Evolutionary conservation across 1,140 invertebrate species (phyloP).

Genomic region (Spodoptera frugiperda): DNA sequence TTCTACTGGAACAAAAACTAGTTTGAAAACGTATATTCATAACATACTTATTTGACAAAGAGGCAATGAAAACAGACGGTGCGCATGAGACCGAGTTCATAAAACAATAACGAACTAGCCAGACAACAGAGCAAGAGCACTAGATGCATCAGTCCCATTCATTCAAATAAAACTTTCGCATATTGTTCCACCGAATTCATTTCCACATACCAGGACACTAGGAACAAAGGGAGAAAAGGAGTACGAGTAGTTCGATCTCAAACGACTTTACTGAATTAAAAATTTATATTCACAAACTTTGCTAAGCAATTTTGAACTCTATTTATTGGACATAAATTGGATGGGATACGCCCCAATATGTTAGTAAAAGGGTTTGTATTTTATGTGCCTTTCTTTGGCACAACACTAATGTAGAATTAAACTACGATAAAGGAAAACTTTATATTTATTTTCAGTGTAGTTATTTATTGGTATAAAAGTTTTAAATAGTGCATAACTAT

Average conservation of each 20-base stretch:
- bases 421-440: too few species aligned
- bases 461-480: too few species aligned
- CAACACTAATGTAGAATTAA: too few species aligned
- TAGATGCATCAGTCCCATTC: conserved; percentile 29
- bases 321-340: background rate
- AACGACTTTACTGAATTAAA: conserved; percentile 45
- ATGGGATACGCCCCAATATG: too few species aligned
- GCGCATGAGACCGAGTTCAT: conserved; percentile 24
- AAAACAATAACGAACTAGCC: conserved; percentile 49
- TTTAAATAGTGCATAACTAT: too few species aligned
- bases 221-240: conserved; percentile 51
- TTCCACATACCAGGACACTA: background rate
- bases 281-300: conserved; percentile 1
- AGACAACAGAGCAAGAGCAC: background rate
- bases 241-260: conserved; percentile 54
- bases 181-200: conserved; percentile 57
- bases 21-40: conserved; percentile 37
- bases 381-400: too few species aligned
- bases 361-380: too few species aligned
- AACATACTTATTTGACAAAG: conserved; percentile 44
- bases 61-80: conserved; percentile 44
- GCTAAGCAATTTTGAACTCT: background rate
- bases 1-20: conserved; percentile 37
- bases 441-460: too few species aligned
- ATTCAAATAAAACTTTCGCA: conserved; percentile 54